phyloP scores from a whole-genome alignment of 2,888 invertebrate genomes.

The Malthinus flaveolus region DNA sequence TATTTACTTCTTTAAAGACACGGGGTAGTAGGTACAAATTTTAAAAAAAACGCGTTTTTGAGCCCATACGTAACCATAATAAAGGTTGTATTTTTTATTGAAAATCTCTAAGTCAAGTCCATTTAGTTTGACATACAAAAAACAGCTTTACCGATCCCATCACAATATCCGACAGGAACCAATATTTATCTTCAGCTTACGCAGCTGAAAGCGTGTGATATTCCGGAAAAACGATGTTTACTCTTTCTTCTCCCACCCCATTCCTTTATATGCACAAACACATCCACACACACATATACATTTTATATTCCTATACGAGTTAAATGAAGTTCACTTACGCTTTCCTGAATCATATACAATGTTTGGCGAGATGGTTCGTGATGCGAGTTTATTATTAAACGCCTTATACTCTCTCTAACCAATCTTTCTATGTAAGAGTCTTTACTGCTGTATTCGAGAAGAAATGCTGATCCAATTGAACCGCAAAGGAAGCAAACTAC shows the following conservation, averaged over 20 bases:
- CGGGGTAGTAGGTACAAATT: too few species aligned
- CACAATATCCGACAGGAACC: conserved; percentile 45
- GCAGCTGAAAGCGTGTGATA: conserved; percentile 42
- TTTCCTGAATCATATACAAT: conserved; percentile 81
- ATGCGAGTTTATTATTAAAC: conserved; percentile 77
- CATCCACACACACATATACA: too few species aligned
- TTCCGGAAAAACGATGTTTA: conserved; percentile 40
- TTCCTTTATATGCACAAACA: too few species aligned
- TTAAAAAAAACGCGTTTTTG: too few species aligned
- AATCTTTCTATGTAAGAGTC: conserved; percentile 80
- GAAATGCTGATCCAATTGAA: conserved; percentile 73
- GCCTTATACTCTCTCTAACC: conserved; percentile 69
- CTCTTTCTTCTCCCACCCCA: conserved; percentile 27
- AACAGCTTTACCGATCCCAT: conserved; percentile 38
- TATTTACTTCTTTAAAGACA: too few species aligned
- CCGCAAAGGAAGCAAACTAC: conserved; percentile 71
- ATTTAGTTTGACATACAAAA: conserved; percentile 35
- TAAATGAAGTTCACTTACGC: conserved; percentile 60
- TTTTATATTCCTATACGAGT: conserved; percentile 31
- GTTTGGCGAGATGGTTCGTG: conserved; percentile 69
- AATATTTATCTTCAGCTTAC: conserved; percentile 48
- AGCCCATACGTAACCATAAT: conserved; percentile 23
- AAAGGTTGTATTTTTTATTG: conserved; percentile 37
- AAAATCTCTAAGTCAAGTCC: conserved; percentile 34
- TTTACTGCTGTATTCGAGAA: conserved; percentile 79